These are phyloP conservation scores for Gnathonemus longibarbis DNA, from an alignment of 2,113 vertebrate genomes.

Conservation along the genomic window DNA sequence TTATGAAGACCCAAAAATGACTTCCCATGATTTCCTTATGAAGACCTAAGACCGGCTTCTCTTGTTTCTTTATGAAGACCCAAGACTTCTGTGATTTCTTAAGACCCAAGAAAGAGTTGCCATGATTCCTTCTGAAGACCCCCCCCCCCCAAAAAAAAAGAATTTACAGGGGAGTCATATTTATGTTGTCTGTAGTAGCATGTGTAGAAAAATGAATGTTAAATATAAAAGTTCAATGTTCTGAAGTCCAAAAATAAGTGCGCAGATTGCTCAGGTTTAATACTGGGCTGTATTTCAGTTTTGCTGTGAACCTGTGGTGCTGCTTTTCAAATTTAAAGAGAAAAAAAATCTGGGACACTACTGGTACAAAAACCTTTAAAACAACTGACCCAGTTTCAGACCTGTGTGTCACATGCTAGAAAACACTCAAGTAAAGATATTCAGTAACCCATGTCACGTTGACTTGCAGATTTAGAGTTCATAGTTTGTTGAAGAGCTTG, in stretches of 20 bases:
- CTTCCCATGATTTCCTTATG: not conserved
- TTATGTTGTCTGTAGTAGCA: not conserved
- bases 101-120: not conserved
- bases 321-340: not conserved
- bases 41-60: not conserved
- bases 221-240: not conserved
- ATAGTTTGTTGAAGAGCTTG: not conserved
- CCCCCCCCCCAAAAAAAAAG: not conserved
- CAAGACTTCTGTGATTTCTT: not conserved
- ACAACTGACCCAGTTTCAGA: not conserved
- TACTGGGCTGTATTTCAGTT: not conserved
- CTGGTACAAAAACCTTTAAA: not conserved
- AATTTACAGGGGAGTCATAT: not conserved
- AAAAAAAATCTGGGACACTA: not conserved
- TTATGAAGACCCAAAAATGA: not conserved
- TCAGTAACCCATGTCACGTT: not conserved
- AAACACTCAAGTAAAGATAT: not conserved
- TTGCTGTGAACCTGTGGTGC: not conserved
- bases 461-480: not conserved
- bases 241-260: not conserved
- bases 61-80: not conserved
- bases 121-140: not conserved
- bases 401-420: not conserved
- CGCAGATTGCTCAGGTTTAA: not conserved
- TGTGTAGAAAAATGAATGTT: not conserved